Base-by-base conservation (phyloP, 2,113 vertebrate genomes). In the Centropus unirufus region DNA sequence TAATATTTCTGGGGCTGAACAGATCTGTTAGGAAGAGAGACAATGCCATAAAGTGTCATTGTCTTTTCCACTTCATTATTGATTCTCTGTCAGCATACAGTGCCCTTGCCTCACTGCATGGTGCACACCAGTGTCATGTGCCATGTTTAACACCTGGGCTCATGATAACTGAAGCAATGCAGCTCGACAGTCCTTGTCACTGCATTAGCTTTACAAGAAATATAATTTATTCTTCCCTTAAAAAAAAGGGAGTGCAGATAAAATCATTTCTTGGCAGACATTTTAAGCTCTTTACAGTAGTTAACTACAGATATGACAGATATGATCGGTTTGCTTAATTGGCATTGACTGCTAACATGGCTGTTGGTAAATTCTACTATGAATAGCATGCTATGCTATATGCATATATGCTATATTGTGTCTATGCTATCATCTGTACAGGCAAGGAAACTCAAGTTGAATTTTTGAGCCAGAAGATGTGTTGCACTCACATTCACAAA, bases 121-220 rank as follows among this genome's bases (percentile, higher is more conserved):
- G 89, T 89, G 91, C 1, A 1, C 52, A 27, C 83, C 1, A 1
- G 83, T 94, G 93, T 96, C 93, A 95, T 92, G 90, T 96, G 94
- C 96, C 93, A 85, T 87, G 89, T 94, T 96, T 95, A 96, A 97
- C 92, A 97, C 95, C 96, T 97, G 96, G 94, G 59, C 86, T 96
- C 62, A 17, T 8, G 52, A n/a, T 52, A 93, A 93, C 72, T 92
- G 94, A 93, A 92, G 82, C 95, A 93, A 97, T 96, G 47, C 36
- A 79, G 78, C 89, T 91, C 13, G 94, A 94, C 96, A 95, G 83
- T 58, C 73, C 83, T 93, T 93, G 94, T 82, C 90, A 78, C 54
- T n/a, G 46, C 6, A 2, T 40, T 89, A 89, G 42, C 46, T 85
- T 54, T 52, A 83, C 54, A 51, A 96, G 76, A 93, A 94, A 95